Evolutionary conservation across 1,140 invertebrate species (phyloP), one percentile per base, ranked within the genome.

Genomic region (Drosophila littoralis): DNA sequence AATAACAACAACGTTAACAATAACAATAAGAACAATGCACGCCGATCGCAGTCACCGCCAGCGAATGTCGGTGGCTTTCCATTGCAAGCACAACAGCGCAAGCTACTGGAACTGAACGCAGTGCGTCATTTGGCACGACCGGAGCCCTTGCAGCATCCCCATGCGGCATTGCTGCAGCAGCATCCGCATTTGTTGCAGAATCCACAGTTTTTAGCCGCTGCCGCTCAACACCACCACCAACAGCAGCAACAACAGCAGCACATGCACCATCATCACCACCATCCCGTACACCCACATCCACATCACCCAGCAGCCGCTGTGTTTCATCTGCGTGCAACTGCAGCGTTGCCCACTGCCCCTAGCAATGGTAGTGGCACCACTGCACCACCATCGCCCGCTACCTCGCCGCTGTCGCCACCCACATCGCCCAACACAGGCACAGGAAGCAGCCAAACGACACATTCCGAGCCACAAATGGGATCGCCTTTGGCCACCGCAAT

Each of bases 111-210:
- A 28, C 46, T 91, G 7, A 78, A 54, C 38, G 72, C 67, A 1
- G 74, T 90, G 13, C 60, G 91, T 13, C 90, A 92, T 32, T 54
- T 92, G 71, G 81, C 83, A 4, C 61, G 90, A 0, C 90, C 90
- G 7, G 90, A 91, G 57, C 90, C 90, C 70, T 45, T 91, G 67
- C 90, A 90, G 59, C 90, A 91, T 81, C 90, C 90, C 46, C 90
- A 91, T 70, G 90, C 90, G 0, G 90, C 83, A 6, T 17, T 91
- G 59, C n/a, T 91, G 46, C 90, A 91, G 42, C 90, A 91, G 55
- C 90, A 91, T 78, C 90, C 90, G 17, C 90, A 91, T 40, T 33
- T 91, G 42, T 70, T 91, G 28, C 90, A 91, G 70, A 91, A 91
- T 66, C 90, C 90, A 15, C 90, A 91, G 61, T 91, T 91, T 64